These are phyloP conservation scores for Centropus bengalensis DNA, from an alignment of 2,113 vertebrate genomes.

Conservation along the genomic window DNA sequence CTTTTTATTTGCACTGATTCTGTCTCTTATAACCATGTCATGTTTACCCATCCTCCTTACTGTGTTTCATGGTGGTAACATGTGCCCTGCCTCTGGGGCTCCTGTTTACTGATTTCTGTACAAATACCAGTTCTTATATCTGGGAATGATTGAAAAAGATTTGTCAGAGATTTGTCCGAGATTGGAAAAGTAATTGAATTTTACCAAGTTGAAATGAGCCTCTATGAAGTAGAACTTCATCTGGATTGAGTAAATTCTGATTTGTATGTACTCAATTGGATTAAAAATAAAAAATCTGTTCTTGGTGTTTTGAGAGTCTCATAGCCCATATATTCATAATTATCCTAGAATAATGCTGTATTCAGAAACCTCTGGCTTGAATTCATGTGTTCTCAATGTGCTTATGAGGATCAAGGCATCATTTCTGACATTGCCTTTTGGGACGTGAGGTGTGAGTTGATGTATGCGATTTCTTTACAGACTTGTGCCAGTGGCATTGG, in stretches of 20 bases:
- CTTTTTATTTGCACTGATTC: neutral
- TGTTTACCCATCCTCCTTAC: neutral
- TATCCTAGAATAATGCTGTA: neutral
- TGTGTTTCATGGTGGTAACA: neutral
- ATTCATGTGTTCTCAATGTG: neutral
- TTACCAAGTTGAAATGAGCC: neutral
- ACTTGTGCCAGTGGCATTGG: neutral
- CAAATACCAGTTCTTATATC: neutral
- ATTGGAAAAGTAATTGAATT: conserved; percentile 10
- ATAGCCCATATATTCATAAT: neutral
- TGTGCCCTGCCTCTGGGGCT: neutral
- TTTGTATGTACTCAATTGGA: neutral
- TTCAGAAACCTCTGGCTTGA: neutral
- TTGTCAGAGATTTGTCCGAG: neutral
- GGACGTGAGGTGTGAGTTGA: neutral
- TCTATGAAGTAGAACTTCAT: neutral
- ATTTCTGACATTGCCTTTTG: neutral
- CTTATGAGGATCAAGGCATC: neutral
- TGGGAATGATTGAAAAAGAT: neutral
- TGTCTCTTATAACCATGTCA: neutral
- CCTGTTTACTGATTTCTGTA: neutral
- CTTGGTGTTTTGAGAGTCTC: neutral
- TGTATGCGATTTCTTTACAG: neutral
- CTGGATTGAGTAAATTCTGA: neutral
- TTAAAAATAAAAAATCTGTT: neutral